Evolutionary conservation across 2,797 vertebrate species (phyloP), one percentile per base, ranked within the genome.

Genomic region (Bradypodion ventrale): DNA sequence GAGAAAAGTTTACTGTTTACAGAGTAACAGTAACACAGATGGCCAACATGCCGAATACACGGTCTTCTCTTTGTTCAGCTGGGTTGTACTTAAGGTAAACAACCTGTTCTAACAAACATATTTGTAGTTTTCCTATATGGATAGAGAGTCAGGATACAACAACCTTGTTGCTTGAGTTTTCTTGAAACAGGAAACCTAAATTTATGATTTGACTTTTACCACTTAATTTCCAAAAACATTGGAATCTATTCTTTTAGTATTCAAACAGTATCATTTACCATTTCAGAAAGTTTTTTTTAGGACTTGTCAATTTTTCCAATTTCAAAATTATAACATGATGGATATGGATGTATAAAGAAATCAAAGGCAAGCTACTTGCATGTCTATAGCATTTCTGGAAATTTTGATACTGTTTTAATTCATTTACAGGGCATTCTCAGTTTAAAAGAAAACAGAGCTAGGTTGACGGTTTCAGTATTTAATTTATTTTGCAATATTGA

Each of bases 61-160:
- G 70, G 35, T 63, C 35, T 62, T 52, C 66, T 93, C 92, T 95
- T 92, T 91, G 89, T 90, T 91, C 89, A 93, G 88, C 86, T 93
- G 91, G 70, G 56, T 80, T 27, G 68, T 75, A 76, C 78, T 89
- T 88, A 66, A 85, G 77, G 84, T 88, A 72, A 88, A 83, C 83
- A 87, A 40, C 80, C 78, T 80, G 75, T 76, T 75, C 2, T 69
- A 72, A 27, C 78, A 25, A 83, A 81, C 75, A 52, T 88, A 68
- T 90, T 92, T 90, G 83, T 40, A 52, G 42, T 63, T 72, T 84
- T 86, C 87, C 80, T 75, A 42, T 88, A 88, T 88, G 79, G 35
- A 60, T 35, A 49, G n/a, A 69, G 56, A 69, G 46, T 10, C 56
- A 70, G 46, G 23, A 29, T 56, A 29, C 23, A 44, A 10, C 32